These are phyloP conservation scores for Salminus brasiliensis DNA, from an alignment of 2,113 vertebrate genomes.

Conservation along the genomic window DNA sequence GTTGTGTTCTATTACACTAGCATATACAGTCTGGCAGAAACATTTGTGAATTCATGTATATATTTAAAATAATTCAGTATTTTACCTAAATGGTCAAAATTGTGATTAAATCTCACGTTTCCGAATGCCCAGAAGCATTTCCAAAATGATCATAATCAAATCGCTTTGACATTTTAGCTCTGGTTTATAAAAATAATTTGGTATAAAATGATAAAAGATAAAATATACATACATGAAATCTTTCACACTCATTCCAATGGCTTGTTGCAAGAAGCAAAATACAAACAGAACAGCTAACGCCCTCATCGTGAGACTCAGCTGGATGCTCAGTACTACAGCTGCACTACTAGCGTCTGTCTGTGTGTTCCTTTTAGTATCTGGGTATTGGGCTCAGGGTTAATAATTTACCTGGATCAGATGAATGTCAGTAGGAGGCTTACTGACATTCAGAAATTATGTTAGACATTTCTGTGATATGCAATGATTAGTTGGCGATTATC, in stretches of 20 bases:
- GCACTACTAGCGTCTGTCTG: not conserved
- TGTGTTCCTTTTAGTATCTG: conserved; percentile 2
- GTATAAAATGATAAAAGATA: not conserved
- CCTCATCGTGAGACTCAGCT: conserved; percentile 62
- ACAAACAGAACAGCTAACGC: conserved; percentile 42
- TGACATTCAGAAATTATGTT: not conserved
- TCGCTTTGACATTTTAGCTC: no score
- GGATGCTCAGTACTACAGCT: not conserved
- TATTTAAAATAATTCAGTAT: no score
- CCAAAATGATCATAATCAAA: no score
- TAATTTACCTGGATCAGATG: conserved; percentile 11
- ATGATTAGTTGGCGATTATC: no score
- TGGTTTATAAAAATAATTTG: not conserved
- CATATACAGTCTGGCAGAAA: no score
- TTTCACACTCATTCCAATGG: conserved; percentile 47
- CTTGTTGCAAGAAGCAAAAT: conserved; percentile 61
- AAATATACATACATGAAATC: conserved; percentile 62
- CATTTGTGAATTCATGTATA: no score
- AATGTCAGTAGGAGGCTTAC: not conserved
- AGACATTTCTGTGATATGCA: no score
- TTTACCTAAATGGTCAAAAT: no score
- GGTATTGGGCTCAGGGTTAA: conserved; percentile 15
- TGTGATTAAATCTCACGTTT: no score
- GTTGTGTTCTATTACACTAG: no score
- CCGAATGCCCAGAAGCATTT: no score